These are phyloP conservation scores for Gavialis gangeticus DNA, from an alignment of 2,113 vertebrate genomes.

Conservation along the genomic window DNA sequence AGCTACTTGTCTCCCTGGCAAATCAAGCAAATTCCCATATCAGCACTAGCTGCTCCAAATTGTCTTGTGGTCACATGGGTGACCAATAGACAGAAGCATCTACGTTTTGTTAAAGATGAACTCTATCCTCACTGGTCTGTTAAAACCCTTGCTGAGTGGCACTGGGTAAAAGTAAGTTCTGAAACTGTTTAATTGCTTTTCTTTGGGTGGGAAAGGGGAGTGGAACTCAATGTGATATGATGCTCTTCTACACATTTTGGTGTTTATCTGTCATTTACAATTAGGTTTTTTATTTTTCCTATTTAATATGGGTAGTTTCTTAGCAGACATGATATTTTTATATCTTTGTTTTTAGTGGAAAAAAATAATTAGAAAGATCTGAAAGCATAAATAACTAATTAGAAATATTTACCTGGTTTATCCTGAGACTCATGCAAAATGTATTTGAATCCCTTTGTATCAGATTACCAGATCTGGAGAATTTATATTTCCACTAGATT, in stretches of 20 bases:
- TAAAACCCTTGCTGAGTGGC: constrained; percentile 88
- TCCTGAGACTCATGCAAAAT: background rate
- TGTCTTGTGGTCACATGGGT: constrained; percentile 94
- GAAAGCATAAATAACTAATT: background rate
- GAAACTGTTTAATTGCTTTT: background rate
- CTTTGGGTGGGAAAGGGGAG: background rate
- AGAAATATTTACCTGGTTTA: background rate
- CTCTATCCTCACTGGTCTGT: constrained; percentile 94
- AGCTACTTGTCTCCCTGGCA: constrained; percentile 85
- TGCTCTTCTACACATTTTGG: background rate
- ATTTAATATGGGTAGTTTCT: background rate
- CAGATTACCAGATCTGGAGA: constrained; percentile 92
- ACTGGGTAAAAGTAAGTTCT: constrained; percentile 95
- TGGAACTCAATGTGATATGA: background rate
- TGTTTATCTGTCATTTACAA: background rate
- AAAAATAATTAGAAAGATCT: background rate
- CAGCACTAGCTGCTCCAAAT: constrained; percentile 81
- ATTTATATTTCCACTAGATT: constrained; percentile 94
- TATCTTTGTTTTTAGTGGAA: background rate
- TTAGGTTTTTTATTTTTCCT: background rate
- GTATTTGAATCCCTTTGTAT: constrained; percentile 16
- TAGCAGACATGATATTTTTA: background rate
- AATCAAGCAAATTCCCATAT: constrained; percentile 89
- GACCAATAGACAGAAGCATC: constrained; percentile 92
- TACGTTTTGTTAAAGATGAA: constrained; percentile 89